A percentile compares a stretch with the other conserved stretches of the same genome.
Conservation (phyloP, 2,113 vertebrate genomes). For the Pseudopodoces humilis region DNA sequence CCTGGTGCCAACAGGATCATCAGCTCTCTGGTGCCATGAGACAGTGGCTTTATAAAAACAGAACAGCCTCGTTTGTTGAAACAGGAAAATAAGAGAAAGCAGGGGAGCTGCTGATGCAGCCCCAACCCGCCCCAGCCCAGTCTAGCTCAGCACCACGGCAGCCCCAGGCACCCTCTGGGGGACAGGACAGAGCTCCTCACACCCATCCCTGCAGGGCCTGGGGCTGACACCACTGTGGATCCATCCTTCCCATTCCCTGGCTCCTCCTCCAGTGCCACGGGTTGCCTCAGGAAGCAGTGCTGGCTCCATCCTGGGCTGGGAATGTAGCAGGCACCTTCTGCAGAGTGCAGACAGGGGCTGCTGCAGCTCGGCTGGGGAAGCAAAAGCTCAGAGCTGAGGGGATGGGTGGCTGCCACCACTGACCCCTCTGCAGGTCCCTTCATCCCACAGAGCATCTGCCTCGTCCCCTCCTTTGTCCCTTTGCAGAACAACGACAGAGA, state of each 20-base stretch:
- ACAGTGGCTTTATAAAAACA: background rate
- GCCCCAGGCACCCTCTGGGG: background rate
- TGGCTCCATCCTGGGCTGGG: background rate
- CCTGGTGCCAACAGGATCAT: background rate
- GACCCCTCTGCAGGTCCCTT: background rate
- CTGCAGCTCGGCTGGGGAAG: background rate
- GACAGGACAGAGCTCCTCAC: background rate
- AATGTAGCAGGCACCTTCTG: background rate
- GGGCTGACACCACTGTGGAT: rapidly evolving
- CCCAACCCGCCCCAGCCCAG: background rate
- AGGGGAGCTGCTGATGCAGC: background rate
- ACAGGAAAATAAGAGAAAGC: background rate
- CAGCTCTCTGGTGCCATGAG: background rate
- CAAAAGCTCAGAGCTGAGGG: background rate
- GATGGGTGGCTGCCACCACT: background rate
- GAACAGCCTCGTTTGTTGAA: background rate
- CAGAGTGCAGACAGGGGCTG: background rate
- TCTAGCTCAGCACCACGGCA: background rate
- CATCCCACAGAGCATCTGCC: background rate
- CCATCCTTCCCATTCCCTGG: background rate
- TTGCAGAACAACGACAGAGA: background rate
- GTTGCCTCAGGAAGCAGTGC: rapidly evolving
- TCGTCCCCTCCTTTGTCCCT: background rate
- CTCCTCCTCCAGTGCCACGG: background rate
- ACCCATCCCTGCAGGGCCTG: too few species aligned